These are phyloP conservation scores for Drosophila willistoni DNA, from an alignment of 1,140 invertebrate species.

Conservation along the genomic window DNA sequence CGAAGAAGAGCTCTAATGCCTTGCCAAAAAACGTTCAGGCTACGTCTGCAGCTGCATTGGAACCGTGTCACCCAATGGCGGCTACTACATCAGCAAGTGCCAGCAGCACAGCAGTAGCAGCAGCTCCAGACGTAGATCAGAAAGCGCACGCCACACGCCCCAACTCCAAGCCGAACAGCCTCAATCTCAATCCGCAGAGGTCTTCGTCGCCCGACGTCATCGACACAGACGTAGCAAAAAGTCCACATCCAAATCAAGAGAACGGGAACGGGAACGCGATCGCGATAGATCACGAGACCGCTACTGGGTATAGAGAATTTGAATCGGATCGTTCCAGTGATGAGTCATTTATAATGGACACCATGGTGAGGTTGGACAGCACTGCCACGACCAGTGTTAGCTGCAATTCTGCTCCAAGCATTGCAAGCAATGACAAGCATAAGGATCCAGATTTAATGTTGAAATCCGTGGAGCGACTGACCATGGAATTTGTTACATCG, in stretches of 20 bases:
- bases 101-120: constrained; percentile 82
- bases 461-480: constrained; percentile 87
- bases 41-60: constrained; percentile 85
- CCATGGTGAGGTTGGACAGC: constrained; percentile 54
- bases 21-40: constrained; percentile 85
- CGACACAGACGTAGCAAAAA: constrained; percentile 74
- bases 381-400: constrained; percentile 9
- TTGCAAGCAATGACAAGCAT: constrained; percentile 75
- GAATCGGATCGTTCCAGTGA: constrained; percentile 72
- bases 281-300: constrained; percentile 69
- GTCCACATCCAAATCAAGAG: constrained; percentile 63
- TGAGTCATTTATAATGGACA: constrained; percentile 76
- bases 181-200: constrained; percentile 15
- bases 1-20: constrained; percentile 71
- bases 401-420: constrained; percentile 5
- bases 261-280: constrained; percentile 37
- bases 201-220: constrained; percentile 47
- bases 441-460: constrained; percentile 88
- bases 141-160: constrained; percentile 48
- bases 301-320: constrained; percentile 70
- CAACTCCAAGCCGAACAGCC: constrained; percentile 32
- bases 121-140: constrained; percentile 82
- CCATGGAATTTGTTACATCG: constrained; percentile 86
- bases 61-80: constrained; percentile 76
- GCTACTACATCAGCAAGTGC: constrained; percentile 81